Conservation (phyloP, 2,797 vertebrate genomes). For the Danio choprae region DNA sequence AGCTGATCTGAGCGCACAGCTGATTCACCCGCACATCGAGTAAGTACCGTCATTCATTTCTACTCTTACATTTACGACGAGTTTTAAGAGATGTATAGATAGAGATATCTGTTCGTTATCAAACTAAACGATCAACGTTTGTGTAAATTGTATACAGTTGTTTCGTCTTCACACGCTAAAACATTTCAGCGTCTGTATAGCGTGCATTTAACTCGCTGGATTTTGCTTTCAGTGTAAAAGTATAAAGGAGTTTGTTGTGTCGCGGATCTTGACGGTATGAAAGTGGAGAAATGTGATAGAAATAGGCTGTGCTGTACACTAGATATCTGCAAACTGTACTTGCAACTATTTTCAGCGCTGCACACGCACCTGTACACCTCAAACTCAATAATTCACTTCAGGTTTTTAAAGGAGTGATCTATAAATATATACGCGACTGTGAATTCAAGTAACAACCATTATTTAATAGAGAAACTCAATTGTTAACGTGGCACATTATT, state of each 20-base stretch:
- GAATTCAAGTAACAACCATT: neutral
- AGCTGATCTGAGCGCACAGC: conserved; percentile 44
- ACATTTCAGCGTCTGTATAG: neutral
- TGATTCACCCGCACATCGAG: conserved; percentile 54
- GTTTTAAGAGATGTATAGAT: too few relatives aligned
- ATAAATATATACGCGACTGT: neutral
- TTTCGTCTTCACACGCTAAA: neutral
- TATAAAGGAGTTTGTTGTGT: neutral
- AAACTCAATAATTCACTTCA: neutral
- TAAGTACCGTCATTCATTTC: conserved; percentile 67
- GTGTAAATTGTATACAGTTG: neutral
- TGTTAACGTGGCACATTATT: neutral
- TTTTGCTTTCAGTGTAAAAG: neutral
- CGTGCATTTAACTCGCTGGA: neutral
- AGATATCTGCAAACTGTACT: neutral
- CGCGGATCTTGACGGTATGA: neutral
- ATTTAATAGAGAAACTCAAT: neutral
- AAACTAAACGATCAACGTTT: neutral
- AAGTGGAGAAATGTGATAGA: neutral
- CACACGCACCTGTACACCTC: conserved; percentile 16
- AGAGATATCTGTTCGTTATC: neutral
- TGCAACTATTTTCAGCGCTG: neutral
- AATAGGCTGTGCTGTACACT: neutral
- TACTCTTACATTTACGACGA: neutral
- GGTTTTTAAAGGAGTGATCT: neutral